These are phyloP conservation scores for Cairina moschata DNA, from an alignment of 2,113 vertebrate genomes.

Conservation along the genomic window DNA sequence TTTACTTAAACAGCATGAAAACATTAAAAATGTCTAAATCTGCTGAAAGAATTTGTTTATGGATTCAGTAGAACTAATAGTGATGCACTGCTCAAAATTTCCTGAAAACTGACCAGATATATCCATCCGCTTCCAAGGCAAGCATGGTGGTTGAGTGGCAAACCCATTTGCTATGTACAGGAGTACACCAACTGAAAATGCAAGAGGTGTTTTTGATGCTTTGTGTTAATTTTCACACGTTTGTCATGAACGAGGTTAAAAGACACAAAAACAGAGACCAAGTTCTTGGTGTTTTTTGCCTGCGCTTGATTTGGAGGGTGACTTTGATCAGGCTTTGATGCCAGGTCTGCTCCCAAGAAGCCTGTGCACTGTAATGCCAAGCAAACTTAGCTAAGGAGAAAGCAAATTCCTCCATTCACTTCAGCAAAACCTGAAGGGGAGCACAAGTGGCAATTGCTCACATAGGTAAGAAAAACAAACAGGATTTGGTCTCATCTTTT, in stretches of 20 bases:
- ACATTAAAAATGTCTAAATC: not conserved
- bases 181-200: not conserved
- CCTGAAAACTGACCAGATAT: not conserved
- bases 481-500: not conserved
- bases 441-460: not conserved
- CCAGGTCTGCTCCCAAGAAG: not conserved
- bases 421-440: not conserved
- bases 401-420: not conserved
- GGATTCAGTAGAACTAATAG: not conserved
- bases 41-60: not conserved
- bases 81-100: not conserved
- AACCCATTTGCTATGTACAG: not conserved
- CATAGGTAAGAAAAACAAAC: not conserved
- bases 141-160: fast-evolving
- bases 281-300: not conserved
- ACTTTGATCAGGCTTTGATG: not conserved
- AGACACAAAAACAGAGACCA: not conserved
- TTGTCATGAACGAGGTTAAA: not conserved
- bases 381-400: not conserved
- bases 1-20: not conserved
- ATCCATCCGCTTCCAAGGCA: not conserved
- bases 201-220: not conserved
- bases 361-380: not conserved
- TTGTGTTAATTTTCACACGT: not conserved
- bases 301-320: not conserved